A percentile compares a stretch with the other conserved stretches of the same genome.
These are phyloP conservation scores for Oxyscelio sp. DNA, from an alignment of 2,888 invertebrate genomes.

Conservation along the genomic window DNA sequence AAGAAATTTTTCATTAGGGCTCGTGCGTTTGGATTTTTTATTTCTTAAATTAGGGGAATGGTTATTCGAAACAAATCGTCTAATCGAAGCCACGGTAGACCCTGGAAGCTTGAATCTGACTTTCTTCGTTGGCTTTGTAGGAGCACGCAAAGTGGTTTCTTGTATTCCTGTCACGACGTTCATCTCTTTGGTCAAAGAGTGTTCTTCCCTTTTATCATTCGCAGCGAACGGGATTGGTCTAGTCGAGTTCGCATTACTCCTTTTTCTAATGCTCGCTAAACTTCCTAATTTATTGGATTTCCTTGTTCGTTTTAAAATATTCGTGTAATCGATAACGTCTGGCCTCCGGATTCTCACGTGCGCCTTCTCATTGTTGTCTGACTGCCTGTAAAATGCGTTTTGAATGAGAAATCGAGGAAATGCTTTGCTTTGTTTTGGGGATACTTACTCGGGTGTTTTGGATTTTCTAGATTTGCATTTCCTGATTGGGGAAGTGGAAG, in stretches of 20 bases:
- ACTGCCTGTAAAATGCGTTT: not conserved
- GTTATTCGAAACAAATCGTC: conserved; percentile 45
- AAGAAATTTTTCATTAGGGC: conserved; percentile 18
- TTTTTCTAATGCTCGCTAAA: conserved; percentile 48
- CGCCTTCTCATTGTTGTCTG: not conserved
- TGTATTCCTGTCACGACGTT: conserved; percentile 21
- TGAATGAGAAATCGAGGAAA: no score
- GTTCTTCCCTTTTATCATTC: conserved; percentile 34
- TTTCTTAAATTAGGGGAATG: conserved; percentile 6
- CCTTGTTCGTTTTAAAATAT: conserved; percentile 50
- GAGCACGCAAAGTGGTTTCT: conserved; percentile 49
- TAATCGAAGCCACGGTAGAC: conserved; percentile 58
- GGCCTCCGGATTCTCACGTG: conserved; percentile 2
- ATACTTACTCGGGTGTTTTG: no score
- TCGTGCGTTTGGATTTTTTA: conserved; percentile 33
- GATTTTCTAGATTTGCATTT: no score
- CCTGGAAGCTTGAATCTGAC: conserved; percentile 49
- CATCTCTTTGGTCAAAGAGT: not conserved
- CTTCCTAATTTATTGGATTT: conserved; percentile 63
- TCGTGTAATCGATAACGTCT: conserved; percentile 55
- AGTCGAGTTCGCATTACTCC: conserved; percentile 36
- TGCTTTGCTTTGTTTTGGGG: no score
- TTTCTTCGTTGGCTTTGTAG: conserved; percentile 59
- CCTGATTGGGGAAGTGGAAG: no score
- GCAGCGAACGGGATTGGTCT: conserved; percentile 39